These are phyloP conservation scores for Panurus biarmicus DNA, from an alignment of 2,113 vertebrate genomes.

Conservation along the genomic window DNA sequence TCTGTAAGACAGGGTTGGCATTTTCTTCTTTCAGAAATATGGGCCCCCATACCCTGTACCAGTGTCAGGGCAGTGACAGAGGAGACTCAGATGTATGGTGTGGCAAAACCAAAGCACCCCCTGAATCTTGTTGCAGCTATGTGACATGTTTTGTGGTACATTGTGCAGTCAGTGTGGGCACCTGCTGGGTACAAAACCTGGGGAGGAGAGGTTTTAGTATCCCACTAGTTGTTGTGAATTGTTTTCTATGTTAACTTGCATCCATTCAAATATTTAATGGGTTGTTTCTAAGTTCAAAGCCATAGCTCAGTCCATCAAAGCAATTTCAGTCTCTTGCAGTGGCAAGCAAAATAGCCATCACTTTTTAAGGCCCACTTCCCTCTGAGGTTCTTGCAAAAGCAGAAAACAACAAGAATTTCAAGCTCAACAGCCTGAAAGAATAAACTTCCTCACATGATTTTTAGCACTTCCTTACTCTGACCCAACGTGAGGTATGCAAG, in stretches of 20 bases:
- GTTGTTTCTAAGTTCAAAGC: background rate
- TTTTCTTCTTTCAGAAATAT: background rate
- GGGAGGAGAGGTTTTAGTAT: background rate
- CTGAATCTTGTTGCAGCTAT: background rate
- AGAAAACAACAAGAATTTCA: background rate
- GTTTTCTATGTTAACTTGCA: background rate
- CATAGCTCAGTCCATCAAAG: background rate
- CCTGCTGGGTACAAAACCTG: background rate
- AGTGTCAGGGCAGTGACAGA: background rate
- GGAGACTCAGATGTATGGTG: background rate
- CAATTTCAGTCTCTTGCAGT: background rate
- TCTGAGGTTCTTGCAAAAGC: background rate
- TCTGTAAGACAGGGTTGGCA: background rate
- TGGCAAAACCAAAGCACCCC: background rate
- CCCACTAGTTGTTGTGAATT: background rate
- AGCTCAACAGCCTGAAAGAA: background rate
- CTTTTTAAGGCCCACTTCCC: background rate
- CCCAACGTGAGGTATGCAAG: background rate
- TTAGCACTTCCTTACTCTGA: slow-evolving; percentile 1
- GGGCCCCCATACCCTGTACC: background rate
- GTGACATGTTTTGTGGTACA: background rate
- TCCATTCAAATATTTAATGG: background rate
- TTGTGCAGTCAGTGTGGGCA: background rate
- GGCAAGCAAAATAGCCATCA: background rate
- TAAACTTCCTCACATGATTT: background rate